These are phyloP conservation scores for Champsocephalus esox DNA, from an alignment of 2,797 vertebrate species.

Conservation along the genomic window DNA sequence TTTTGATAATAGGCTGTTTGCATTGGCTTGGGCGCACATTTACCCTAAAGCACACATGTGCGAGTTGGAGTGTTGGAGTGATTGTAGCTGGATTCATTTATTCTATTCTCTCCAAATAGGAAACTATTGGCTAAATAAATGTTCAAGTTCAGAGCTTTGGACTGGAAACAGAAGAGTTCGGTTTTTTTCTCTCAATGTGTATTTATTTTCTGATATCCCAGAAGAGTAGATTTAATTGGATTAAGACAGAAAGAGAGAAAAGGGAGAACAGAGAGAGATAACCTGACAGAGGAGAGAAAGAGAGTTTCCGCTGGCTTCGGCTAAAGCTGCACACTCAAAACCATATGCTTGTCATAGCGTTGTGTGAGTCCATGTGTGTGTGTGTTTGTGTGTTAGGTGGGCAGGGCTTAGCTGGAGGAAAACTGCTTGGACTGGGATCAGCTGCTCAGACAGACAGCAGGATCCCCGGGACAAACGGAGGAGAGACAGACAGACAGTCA, in stretches of 20 bases:
- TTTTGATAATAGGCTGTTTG: constrained; percentile 4
- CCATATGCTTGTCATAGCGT: constrained; percentile 76
- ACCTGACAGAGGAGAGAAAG: constrained; percentile 46
- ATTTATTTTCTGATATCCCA: constrained; percentile 48
- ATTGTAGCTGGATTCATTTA: constrained; percentile 12
- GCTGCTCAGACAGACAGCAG: constrained; percentile 75
- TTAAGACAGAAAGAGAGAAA: constrained; percentile 44
- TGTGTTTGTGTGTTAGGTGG: constrained; percentile 73
- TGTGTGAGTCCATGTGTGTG: constrained; percentile 63
- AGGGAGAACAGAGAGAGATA: constrained; percentile 38
- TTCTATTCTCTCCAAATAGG: background rate
- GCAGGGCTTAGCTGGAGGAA: constrained; percentile 82
- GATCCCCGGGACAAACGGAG: constrained; percentile 80
- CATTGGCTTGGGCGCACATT: constrained; percentile 1
- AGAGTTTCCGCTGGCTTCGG: constrained; percentile 75
- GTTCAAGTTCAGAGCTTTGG: background rate
- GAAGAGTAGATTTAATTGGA: constrained; percentile 53
- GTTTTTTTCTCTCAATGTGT: constrained; percentile 10
- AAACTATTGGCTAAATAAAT: constrained; percentile 6
- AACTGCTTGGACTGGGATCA: constrained; percentile 68
- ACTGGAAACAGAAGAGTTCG: constrained; percentile 3
- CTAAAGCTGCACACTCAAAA: constrained; percentile 73
- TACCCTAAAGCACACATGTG: background rate
- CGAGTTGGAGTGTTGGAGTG: background rate
- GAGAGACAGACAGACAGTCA: constrained; percentile 27